Evolutionary conservation across 2,888 invertebrate genomes (phyloP), one percentile per base, ranked within the genome.

Genomic region (Luperina nickerlii): DNA sequence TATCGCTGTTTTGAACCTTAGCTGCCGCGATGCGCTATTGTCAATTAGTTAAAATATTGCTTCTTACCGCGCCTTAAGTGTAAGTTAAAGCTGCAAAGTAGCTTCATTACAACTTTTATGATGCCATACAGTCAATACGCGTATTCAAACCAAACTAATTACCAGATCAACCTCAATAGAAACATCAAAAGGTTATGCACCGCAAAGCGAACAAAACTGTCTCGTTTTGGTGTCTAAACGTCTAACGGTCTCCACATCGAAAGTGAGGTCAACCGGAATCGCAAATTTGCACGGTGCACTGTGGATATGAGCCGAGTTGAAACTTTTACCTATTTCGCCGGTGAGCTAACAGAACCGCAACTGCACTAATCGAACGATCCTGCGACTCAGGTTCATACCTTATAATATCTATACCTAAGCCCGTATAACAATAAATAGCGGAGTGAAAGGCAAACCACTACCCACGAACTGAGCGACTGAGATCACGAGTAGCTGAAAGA

Each of bases 391-490:
- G 80, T 82, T 80, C 74, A 69, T 87, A 77, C 79, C 79, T 80
- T 79, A 84, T 82, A 79, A 76, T 78, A 70, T 83, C 85, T 88
- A 88, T 84, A 90, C 73, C 76, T 87, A 85, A 78, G 85, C 73
- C 81, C 65, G 76, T 87, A 87, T 82, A 89, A 90, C 84, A 91
- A 93, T 92, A 94, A 91, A 92, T 91, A 90, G 91, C 88, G 84
- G 90, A 95, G 96, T 95, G 95, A 96, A 96, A 96, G 96, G 96
- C 92, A 94, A 94, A 94, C 93, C 92, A 91, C 94, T 93, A 90
- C 94, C 95, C 94, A 94, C 94, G 90, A 91, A 90, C 89, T 88
- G 84, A 91, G 85, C 90, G 84, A 89, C 87, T 90, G 80, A 84
- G 83, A 88, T 89, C 86, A 87, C 84, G 81, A 81, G 85, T 85